These are phyloP conservation scores for Aspidoscelis tigris DNA, from an alignment of 2,113 vertebrate genomes.

Conservation along the genomic window DNA sequence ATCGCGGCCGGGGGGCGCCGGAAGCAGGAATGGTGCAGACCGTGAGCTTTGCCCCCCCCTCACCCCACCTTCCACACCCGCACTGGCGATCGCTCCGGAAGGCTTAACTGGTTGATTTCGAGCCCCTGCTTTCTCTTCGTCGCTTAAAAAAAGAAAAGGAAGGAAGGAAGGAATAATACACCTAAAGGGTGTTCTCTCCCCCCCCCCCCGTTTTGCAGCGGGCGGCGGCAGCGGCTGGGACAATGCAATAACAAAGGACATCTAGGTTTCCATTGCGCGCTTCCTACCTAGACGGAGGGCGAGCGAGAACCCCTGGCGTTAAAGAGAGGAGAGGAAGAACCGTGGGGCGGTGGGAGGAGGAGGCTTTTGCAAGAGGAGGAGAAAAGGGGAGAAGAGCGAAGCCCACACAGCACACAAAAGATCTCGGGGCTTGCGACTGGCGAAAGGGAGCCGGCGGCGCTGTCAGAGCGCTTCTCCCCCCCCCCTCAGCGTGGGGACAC, in stretches of 20 bases:
- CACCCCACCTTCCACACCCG: slow-evolving; percentile 29
- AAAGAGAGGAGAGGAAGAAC: neutral
- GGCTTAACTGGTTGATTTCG: too few species aligned
- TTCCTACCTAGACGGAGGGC: slow-evolving; percentile 50
- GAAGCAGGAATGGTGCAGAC: slow-evolving; percentile 68
- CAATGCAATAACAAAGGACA: too few species aligned
- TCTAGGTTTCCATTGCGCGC: neutral
- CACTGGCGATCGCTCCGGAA: slow-evolving; percentile 30
- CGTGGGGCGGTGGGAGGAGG: neutral
- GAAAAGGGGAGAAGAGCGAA: neutral
- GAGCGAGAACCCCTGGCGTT: neutral
- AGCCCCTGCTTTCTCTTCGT: too few species aligned
- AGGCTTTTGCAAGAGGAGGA: neutral
- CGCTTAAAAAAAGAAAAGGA: too few species aligned
- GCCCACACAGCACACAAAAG: neutral
- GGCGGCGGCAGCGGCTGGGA: too few species aligned
- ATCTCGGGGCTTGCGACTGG: slow-evolving; percentile 51
- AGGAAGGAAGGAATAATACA: too few species aligned
- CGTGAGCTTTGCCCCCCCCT: slow-evolving; percentile 62
- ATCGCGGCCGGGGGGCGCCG: slow-evolving; percentile 54
- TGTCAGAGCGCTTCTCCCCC: neutral
- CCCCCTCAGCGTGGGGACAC: neutral
- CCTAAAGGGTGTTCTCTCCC: too few species aligned
- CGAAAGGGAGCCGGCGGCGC: slow-evolving; percentile 23
- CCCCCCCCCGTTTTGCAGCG: too few species aligned